Percentiles rank a stretch among this genome's conserved stretches.
Conservation (phyloP, 1,140 invertebrate genomes). For the Drosophila rufa region DNA sequence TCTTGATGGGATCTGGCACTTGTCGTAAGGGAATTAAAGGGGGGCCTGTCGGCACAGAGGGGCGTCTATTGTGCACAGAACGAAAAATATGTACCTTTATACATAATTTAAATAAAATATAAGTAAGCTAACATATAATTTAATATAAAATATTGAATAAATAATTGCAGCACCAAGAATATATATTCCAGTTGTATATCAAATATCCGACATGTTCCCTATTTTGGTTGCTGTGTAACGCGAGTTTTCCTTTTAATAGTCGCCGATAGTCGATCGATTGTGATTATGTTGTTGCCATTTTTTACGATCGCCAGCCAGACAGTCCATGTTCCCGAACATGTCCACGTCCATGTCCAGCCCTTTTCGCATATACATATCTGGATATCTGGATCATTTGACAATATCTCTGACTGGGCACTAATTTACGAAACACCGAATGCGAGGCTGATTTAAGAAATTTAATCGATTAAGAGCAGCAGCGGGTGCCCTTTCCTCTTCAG, state of each 20-base stretch:
- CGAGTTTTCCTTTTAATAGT: constrained; percentile 54
- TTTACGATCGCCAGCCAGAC: constrained; percentile 64
- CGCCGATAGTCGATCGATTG: constrained; percentile 64
- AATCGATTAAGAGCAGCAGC: constrained; percentile 66
- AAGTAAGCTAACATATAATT: too few relatives aligned
- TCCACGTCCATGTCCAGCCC: constrained; percentile 1
- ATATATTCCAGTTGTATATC: too few relatives aligned
- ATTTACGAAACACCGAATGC: constrained; percentile 75
- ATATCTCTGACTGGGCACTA: constrained; percentile 69
- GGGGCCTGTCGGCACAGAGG: not conserved
- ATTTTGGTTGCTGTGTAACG: not conserved
- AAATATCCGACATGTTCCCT: too few relatives aligned
- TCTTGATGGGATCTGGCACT: constrained; percentile 44
- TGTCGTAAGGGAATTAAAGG: constrained; percentile 19
- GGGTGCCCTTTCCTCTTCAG: constrained; percentile 45
- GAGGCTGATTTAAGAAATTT: constrained; percentile 37
- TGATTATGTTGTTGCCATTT: constrained; percentile 78
- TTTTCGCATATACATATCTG: constrained; percentile 17
- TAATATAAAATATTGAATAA: too few relatives aligned
- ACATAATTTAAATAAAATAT: too few relatives aligned
- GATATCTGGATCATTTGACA: constrained; percentile 58
- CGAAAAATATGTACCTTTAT: not conserved
- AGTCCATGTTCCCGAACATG: constrained; percentile 32
- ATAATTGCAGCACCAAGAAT: too few relatives aligned
- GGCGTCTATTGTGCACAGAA: not conserved